Evolutionary conservation across 2,888 invertebrate genomes (phyloP).

Genomic region (Pycnomerus fuliginosus): DNA sequence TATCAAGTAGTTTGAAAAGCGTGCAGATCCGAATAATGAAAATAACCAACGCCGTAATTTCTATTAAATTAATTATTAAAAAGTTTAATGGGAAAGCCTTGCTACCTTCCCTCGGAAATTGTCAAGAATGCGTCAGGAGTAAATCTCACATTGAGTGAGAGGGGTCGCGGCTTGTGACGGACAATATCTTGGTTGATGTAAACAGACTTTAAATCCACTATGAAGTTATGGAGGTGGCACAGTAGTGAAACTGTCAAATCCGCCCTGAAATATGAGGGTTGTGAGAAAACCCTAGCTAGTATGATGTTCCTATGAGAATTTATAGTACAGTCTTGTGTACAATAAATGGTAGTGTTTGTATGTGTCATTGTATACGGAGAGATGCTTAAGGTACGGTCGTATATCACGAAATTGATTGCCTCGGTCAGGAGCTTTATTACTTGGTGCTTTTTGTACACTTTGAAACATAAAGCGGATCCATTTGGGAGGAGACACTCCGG

Average conservation of each 20-base stretch:
- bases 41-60: no score
- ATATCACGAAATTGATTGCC: not conserved
- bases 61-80: constrained; percentile 20
- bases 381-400: constrained; percentile 15
- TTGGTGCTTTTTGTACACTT: no score
- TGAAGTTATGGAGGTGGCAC: constrained; percentile 30
- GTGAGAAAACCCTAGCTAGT: constrained; percentile 18
- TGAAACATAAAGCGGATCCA: no score
- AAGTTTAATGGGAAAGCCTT: constrained; percentile 19
- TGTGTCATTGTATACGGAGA: constrained; percentile 14
- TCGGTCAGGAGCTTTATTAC: no score
- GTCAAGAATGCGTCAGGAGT: not conserved
- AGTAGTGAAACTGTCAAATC: constrained; percentile 34
- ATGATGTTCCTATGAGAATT: constrained; percentile 24
- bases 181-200: constrained; percentile 27
- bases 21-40: no score
- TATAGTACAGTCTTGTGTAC: constrained; percentile 20
- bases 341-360: constrained; percentile 25
- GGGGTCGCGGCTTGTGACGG: no score
- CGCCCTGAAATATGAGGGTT: constrained; percentile 29
- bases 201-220: constrained; percentile 32
- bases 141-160: no score
- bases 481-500: no score
- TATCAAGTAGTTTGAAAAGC: no score
- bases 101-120: constrained; percentile 7